Evolutionary conservation across 2,797 vertebrate genomes (phyloP), one percentile per base, ranked within the genome.

Genomic region (Salarias fasciatus): DNA sequence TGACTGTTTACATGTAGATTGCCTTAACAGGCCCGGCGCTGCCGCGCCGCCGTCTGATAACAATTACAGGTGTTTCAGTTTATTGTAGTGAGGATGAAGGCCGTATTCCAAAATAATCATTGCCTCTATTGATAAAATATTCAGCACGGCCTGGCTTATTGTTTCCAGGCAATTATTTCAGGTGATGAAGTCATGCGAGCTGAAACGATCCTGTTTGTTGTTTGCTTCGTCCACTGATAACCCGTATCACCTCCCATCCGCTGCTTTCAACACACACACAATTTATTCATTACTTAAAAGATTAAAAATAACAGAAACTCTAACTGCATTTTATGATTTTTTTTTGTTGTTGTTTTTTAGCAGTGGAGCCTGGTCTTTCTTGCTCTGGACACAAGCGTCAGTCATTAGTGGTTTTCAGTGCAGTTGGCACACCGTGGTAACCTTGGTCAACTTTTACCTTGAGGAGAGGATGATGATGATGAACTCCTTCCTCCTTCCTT

Each of bases 21-120:
- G 64, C 72, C 72, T 84, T 81, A 59, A 66, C 88, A 85, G 81
- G 61, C 69, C 75, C 70, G 10, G 80, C 62, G 84, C 89, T 90
- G 69, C 74, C 68, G 80, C 45, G 48, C 57, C 33, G 77, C 68
- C 63, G 76, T 86, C 82, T 79, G 86, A 92, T 91, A 77, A 86
- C 88, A 89, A 91, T 90, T 84, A 84, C 91, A 92, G 89, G 90
- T 91, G 91, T 84, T 82, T 85, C 65, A 64, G 69, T 68, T 82
- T 80, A 68, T 77, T 67, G 61, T 63, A 13, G 66, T 49, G 40
- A 54, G 56, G 50, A 74, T 49, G 75, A 79, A 57, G 55, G 68
- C 62, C 43, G 53, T 61, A 62, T 82, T 55, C 65, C 43, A 74
- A 80, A 74, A 73, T 67, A 68, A 53, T 53, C 33, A 55, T 29